Evolutionary conservation across 2,888 invertebrate species (phyloP).

Genomic region (Junonia oenone): DNA sequence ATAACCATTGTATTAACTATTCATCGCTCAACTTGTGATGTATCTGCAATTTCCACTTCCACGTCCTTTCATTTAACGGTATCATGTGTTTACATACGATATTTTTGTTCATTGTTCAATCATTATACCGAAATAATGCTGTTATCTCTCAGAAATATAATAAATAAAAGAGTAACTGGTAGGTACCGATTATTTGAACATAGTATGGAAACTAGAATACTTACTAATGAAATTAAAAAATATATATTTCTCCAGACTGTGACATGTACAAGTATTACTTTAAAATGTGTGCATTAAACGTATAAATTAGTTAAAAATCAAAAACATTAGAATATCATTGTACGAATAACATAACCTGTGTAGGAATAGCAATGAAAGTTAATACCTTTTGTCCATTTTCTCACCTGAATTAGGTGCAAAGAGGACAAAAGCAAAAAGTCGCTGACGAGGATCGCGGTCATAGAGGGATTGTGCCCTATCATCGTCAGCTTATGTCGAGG

Average conservation of each 20-base stretch:
- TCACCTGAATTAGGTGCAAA: slow-evolving; percentile 20
- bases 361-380: background rate
- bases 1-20: slow-evolving; percentile 18
- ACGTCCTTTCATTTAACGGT: background rate
- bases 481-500: slow-evolving; percentile 28
- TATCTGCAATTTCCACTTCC: background rate
- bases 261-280: too few relatives aligned
- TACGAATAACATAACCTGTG: background rate
- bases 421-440: slow-evolving; percentile 24
- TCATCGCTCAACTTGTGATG: background rate
- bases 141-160: too few relatives aligned
- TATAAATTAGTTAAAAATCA: too few relatives aligned
- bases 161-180: too few relatives aligned
- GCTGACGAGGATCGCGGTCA: slow-evolving; percentile 25
- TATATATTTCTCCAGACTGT: too few relatives aligned
- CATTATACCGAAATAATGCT: too few relatives aligned
- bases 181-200: too few relatives aligned
- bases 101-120: too few relatives aligned
- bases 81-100: background rate
- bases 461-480: slow-evolving; percentile 36
- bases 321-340: too few relatives aligned
- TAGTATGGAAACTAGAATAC: too few relatives aligned
- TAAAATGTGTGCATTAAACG: too few relatives aligned
- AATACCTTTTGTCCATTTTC: slow-evolving; percentile 2
- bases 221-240: too few relatives aligned